A percentile compares a stretch with the other conserved stretches of the same genome.
Evolutionary conservation across 2,888 invertebrate species (phyloP).

Genomic region (Trachelus stipa): DNA sequence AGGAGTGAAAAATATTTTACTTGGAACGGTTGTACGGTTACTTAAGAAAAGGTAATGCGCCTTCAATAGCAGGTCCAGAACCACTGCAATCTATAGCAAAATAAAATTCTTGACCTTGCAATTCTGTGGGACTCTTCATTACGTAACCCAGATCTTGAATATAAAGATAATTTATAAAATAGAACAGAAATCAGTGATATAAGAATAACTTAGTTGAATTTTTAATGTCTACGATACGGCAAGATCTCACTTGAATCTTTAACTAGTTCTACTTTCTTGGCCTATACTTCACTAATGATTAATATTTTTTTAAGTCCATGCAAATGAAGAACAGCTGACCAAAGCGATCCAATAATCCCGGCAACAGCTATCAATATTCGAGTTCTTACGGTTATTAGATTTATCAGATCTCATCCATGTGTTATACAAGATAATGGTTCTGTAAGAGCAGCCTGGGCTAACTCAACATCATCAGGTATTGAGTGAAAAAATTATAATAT

Average conservation of each 20-base stretch:
- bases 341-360: slow-evolving; percentile 78
- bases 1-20: slow-evolving; percentile 27
- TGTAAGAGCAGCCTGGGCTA: slow-evolving; percentile 72
- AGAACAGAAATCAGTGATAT: too few relatives aligned
- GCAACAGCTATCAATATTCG: slow-evolving; percentile 76
- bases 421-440: slow-evolving; percentile 80
- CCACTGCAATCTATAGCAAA: slow-evolving; percentile 81
- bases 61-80: slow-evolving; percentile 76
- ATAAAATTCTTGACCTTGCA: slow-evolving; percentile 72
- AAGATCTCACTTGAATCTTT: slow-evolving; percentile 57
- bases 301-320: slow-evolving; percentile 76
- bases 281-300: slow-evolving; percentile 76
- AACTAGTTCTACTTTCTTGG: slow-evolving; percentile 52
- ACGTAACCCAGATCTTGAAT: slow-evolving; percentile 73
- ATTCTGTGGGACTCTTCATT: slow-evolving; percentile 69
- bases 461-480: slow-evolving; percentile 50
- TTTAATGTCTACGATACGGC: too few relatives aligned
- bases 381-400: slow-evolving; percentile 72
- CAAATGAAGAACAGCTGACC: slow-evolving; percentile 75
- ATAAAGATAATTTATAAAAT: too few relatives aligned
- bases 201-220: too few relatives aligned
- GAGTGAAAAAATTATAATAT: slow-evolving; percentile 25
- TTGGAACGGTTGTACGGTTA: slow-evolving; percentile 61
- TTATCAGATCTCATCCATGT: slow-evolving; percentile 76
- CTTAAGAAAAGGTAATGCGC: slow-evolving; percentile 70